These are phyloP conservation scores for Prunella fulvescens DNA, from an alignment of 2,113 vertebrate genomes.

Conservation along the genomic window DNA sequence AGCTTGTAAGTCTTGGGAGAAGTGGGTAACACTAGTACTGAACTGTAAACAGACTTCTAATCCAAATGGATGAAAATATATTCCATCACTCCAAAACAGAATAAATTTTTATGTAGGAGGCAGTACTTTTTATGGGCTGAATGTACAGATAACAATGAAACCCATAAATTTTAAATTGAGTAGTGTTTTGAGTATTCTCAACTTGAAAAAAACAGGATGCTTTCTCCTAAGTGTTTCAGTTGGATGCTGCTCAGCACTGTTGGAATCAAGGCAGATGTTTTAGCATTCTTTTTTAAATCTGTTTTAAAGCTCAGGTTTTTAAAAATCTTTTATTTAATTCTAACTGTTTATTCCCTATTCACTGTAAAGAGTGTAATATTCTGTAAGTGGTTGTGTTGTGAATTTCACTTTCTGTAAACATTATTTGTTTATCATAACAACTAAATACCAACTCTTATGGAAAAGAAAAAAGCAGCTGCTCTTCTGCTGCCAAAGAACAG, in stretches of 20 bases:
- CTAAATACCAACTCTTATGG: not conserved
- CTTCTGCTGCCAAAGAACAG: slow-evolving; percentile 17
- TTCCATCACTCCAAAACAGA: not conserved
- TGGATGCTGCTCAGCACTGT: not conserved
- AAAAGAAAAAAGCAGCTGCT: not conserved
- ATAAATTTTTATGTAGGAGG: not conserved
- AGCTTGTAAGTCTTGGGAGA: not conserved
- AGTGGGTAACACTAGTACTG: not conserved
- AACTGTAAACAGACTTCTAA: slow-evolving; percentile 10
- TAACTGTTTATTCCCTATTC: not conserved
- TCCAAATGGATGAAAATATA: not conserved
- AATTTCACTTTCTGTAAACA: not conserved
- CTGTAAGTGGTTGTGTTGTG: not conserved
- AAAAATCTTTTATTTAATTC: not conserved
- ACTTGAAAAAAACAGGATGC: not conserved
- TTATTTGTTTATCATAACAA: not conserved
- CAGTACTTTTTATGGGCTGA: not conserved
- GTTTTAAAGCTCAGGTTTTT: not conserved
- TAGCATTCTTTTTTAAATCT: not conserved
- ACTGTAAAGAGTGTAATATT: not conserved
- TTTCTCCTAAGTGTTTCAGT: not conserved
- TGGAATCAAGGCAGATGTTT: not conserved
- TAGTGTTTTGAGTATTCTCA: not conserved
- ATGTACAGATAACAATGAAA: not conserved
- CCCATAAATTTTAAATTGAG: not conserved